Evolutionary conservation across 2,888 invertebrate genomes (phyloP).

Genomic region (Cantharis rufa): DNA sequence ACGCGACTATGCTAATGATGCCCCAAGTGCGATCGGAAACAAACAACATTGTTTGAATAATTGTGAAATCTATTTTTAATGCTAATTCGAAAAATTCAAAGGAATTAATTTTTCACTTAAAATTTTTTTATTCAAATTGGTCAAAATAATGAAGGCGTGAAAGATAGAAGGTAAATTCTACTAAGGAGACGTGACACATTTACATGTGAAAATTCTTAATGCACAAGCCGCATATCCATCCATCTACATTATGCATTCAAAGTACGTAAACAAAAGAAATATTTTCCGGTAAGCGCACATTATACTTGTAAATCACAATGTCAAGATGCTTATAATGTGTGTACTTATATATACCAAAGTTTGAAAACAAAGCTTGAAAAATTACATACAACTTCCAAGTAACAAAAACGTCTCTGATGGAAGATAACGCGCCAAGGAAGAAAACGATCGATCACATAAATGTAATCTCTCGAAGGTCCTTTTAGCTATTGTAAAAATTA

Average conservation of each 20-base stretch:
- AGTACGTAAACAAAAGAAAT: conserved; percentile 7
- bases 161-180: neutral
- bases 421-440: neutral
- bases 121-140: neutral
- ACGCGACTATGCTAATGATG: neutral
- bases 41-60: neutral
- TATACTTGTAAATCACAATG: conserved; percentile 13
- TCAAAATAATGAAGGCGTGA: neutral
- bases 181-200: neutral
- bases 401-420: neutral
- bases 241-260: conserved; percentile 9
- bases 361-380: neutral
- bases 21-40: neutral
- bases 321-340: neutral
- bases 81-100: neutral
- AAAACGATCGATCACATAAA: neutral
- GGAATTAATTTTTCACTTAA: neutral
- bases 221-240: neutral
- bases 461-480: neutral
- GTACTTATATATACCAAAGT: neutral
- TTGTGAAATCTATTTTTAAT: neutral
- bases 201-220: neutral
- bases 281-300: conserved; percentile 9
- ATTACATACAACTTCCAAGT: neutral
- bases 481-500: neutral